phyloP scores from a whole-genome alignment of 2,113 vertebrate species.

The Toxotes jaculatrix region DNA sequence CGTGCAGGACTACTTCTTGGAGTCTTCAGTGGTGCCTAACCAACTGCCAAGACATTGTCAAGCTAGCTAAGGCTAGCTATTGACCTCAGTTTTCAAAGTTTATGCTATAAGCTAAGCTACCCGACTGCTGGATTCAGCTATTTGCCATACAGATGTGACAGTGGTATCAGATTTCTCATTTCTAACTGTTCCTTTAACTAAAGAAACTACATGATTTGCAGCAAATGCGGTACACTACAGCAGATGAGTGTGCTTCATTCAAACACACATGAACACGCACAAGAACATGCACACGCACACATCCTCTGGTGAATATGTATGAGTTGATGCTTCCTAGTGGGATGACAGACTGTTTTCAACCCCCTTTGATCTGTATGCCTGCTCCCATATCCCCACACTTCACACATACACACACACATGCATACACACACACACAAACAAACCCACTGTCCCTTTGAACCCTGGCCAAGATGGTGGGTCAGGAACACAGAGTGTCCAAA shows the following conservation, averaged over 20 bases:
- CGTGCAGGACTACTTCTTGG: not conserved
- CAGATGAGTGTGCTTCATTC: constrained; percentile 20
- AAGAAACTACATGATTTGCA: constrained; percentile 4
- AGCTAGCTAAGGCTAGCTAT: not conserved
- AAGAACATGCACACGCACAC: not conserved
- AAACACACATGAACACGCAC: constrained; percentile 11
- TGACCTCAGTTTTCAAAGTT: not conserved
- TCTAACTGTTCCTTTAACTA: not conserved
- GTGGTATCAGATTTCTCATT: not conserved
- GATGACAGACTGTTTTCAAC: constrained; percentile 67
- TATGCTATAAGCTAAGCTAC: not conserved
- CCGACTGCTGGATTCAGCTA: not conserved
- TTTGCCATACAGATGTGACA: not conserved
- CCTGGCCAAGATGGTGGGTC: constrained; percentile 60
- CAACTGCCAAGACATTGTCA: not conserved
- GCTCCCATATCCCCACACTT: constrained; percentile 20
- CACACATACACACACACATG: constrained; percentile 1
- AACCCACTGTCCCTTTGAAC: constrained; percentile 72
- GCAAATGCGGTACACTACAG: constrained; percentile 3
- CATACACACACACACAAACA: constrained; percentile 39
- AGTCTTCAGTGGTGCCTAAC: not conserved
- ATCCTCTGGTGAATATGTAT: constrained; percentile 66
- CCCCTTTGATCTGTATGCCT: constrained; percentile 69
- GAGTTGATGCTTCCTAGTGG: constrained; percentile 63
- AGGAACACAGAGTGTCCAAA: constrained; percentile 35